Percentiles rank a stretch among this genome's conserved stretches.
Evolutionary conservation across 1,140 invertebrate genomes (phyloP).

Genomic region (Anastrepha ludens): DNA sequence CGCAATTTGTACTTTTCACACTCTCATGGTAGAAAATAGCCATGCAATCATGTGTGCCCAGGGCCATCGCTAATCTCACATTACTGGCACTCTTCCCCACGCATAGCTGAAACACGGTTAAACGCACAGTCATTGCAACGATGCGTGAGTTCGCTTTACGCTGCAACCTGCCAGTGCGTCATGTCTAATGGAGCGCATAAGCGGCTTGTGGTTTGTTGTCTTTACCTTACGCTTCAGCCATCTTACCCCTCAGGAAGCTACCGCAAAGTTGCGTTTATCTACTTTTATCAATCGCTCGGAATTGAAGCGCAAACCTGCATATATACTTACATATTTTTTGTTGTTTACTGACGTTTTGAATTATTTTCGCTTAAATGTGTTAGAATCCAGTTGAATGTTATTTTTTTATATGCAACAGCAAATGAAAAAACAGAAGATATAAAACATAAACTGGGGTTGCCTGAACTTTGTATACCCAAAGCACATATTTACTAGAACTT

Average conservation of each 20-base stretch:
- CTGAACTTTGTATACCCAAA: too few relatives aligned
- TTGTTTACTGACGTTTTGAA: neutral
- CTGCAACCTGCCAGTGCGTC: neutral
- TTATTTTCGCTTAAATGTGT: slow-evolving; percentile 23
- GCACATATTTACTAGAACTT: too few relatives aligned
- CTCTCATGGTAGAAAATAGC: too few relatives aligned
- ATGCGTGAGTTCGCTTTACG: neutral
- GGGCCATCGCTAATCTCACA: too few relatives aligned
- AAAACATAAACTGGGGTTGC: too few relatives aligned
- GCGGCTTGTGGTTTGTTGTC: slow-evolving; percentile 12
- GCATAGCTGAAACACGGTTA: too few relatives aligned
- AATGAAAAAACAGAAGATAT: too few relatives aligned
- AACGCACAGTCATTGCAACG: neutral
- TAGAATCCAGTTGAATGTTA: neutral
- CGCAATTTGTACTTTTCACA: too few relatives aligned
- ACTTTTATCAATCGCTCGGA: slow-evolving; percentile 45
- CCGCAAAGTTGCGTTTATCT: slow-evolving; percentile 4
- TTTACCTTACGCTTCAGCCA: neutral
- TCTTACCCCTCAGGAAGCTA: neutral
- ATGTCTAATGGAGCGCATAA: slow-evolving; percentile 12
- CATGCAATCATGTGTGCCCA: too few relatives aligned
- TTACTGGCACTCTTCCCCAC: too few relatives aligned
- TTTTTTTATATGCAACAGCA: too few relatives aligned
- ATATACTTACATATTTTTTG: neutral
- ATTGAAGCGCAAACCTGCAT: neutral